phyloP scores from a whole-genome alignment of 2,797 vertebrate species.

The Danionella dracula region DNA sequence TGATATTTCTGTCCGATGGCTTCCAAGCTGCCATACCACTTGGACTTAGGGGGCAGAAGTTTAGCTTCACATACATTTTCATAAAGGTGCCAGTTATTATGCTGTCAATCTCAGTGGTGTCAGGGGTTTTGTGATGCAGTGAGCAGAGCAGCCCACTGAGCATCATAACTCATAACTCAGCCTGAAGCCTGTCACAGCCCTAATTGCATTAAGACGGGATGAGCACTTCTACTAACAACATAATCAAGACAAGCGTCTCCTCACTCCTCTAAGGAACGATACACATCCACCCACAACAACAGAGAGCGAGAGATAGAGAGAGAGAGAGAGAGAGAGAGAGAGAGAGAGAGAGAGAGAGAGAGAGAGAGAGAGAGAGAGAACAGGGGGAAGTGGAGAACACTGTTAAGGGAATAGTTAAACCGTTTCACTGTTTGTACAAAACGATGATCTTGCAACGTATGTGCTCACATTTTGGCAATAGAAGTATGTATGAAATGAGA shows the following conservation, averaged over 20 bases:
- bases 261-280: constrained; percentile 50
- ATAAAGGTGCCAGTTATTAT: constrained; percentile 24
- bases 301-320: neutral
- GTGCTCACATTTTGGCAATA: too few relatives aligned
- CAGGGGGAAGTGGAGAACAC: too few relatives aligned
- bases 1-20: too few relatives aligned
- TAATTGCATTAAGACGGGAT: constrained; percentile 60
- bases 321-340: too few relatives aligned
- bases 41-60: neutral
- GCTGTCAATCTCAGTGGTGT: constrained; percentile 24
- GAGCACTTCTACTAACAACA: constrained; percentile 58
- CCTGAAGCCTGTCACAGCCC: constrained; percentile 37
- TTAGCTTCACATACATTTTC: constrained; percentile 20
- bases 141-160: constrained; percentile 6
- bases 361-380: too few relatives aligned
- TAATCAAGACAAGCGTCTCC: constrained; percentile 63
- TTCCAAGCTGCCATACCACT: too few relatives aligned
- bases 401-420: too few relatives aligned
- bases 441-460: too few relatives aligned
- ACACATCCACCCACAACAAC: neutral
- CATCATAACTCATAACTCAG: constrained; percentile 48
- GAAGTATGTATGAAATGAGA: too few relatives aligned
- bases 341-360: too few relatives aligned
- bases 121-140: constrained; percentile 59
- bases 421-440: too few relatives aligned